These are phyloP conservation scores for Neogale vison DNA, from an alignment of 2,113 vertebrate genomes.

Conservation along the genomic window DNA sequence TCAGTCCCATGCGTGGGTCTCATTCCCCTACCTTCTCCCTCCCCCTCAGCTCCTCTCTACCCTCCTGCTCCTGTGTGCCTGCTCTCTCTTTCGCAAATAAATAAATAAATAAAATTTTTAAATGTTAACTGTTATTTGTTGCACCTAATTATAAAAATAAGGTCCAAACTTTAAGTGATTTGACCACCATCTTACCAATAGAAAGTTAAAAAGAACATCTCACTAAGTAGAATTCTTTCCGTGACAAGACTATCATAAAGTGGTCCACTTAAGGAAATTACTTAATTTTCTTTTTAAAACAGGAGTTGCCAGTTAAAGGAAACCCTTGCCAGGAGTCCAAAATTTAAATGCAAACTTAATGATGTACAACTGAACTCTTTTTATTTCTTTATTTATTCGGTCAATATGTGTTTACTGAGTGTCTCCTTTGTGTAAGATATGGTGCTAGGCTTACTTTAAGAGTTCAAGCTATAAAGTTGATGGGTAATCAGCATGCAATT, in stretches of 20 bases:
- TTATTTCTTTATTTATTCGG: neutral
- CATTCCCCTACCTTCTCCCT: neutral
- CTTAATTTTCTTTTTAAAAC: neutral
- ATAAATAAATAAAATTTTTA: neutral
- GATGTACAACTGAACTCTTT: neutral
- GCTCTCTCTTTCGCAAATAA: neutral
- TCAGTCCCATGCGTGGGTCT: neutral
- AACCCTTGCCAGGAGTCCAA: neutral
- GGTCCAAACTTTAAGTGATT: neutral
- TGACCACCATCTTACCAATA: neutral
- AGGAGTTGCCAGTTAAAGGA: neutral
- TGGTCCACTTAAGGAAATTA: neutral
- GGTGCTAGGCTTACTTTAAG: neutral
- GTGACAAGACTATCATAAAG: neutral
- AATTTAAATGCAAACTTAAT: neutral
- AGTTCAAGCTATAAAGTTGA: neutral
- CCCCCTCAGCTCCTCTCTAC: neutral
- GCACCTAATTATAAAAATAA: conserved; percentile 12
- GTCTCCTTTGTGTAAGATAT: neutral
- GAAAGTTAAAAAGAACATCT: neutral
- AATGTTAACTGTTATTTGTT: neutral
- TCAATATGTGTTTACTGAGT: neutral
- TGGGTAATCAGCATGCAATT: neutral
- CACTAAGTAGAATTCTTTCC: neutral
- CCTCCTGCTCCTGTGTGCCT: too few species aligned